A percentile compares a stretch with the other conserved stretches of the same genome.
Conservation (phyloP, 2,113 vertebrate genomes). For the Malaclemys terrapin region DNA sequence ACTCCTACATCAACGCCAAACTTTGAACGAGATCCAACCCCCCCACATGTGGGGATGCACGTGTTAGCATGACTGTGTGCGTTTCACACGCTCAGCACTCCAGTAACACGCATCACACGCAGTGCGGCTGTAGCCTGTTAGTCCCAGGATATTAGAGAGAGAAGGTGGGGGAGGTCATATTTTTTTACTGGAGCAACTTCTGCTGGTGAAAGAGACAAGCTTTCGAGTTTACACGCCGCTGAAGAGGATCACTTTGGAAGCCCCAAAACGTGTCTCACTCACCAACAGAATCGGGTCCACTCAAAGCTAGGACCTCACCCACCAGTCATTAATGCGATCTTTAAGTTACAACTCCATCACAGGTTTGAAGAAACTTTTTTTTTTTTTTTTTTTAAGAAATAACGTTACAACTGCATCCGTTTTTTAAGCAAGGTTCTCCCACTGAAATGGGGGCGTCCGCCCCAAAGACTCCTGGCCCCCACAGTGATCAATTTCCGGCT, state of each 20-base stretch:
- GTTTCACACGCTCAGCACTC: neutral
- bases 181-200: neutral
- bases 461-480: neutral
- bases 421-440: neutral
- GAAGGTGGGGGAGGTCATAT: neutral
- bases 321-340: neutral
- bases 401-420: neutral
- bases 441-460: neutral
- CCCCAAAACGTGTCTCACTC: neutral
- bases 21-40: neutral
- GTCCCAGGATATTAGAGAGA: too few relatives aligned
- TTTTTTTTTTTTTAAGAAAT: slow-evolving; percentile 3
- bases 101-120: neutral
- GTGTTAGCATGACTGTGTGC: too few relatives aligned
- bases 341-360: slow-evolving; percentile 16
- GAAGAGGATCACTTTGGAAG: neutral
- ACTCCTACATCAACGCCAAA: neutral
- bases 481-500: neutral
- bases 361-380: neutral
- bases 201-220: neutral
- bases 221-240: neutral
- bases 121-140: too few relatives aligned
- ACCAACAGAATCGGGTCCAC: neutral
- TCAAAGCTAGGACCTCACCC: neutral
- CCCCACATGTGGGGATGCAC: neutral